Percentiles rank a stretch among this genome's conserved stretches.
Conservation (phyloP, 2,888 invertebrate genomes). For the Lithodes maja region DNA sequence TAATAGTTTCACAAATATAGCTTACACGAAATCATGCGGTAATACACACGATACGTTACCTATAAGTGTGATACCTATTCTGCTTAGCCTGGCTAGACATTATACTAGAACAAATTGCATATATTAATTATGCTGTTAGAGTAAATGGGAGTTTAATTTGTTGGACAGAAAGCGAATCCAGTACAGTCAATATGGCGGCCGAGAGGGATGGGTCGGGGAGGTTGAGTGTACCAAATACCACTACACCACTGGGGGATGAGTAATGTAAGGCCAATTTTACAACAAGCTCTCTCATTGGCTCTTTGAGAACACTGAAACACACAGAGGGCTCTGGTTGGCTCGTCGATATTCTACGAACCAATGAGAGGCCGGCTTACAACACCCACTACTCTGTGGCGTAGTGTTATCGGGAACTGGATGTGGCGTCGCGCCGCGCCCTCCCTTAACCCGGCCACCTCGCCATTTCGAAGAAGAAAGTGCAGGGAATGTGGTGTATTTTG, state of each 20-base stretch:
- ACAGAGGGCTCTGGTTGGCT: constrained; percentile 25
- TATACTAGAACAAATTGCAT: no score
- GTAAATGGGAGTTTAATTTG: constrained; percentile 5
- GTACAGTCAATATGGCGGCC: constrained; percentile 66
- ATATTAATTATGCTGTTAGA: no score
- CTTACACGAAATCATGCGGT: no score
- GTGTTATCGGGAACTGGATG: constrained; percentile 28
- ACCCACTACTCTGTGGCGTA: neutral
- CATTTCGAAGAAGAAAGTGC: constrained; percentile 60
- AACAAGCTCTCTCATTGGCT: constrained; percentile 20
- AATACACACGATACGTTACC: no score
- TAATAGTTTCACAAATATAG: no score
- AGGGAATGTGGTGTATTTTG: constrained; percentile 46
- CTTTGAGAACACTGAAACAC: neutral
- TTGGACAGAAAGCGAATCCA: constrained; percentile 55
- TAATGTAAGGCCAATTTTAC: neutral
- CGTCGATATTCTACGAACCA: neutral
- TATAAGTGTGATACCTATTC: no score
- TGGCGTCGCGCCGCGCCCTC: constrained; percentile 17
- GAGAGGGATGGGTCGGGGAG: constrained; percentile 15
- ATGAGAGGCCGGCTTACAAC: neutral
- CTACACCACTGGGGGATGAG: neutral
- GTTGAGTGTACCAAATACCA: constrained; percentile 50
- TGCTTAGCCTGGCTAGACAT: no score
- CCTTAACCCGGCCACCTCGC: neutral